A percentile compares a stretch with the other conserved stretches of the same genome.
phyloP scores from a whole-genome alignment of 2,888 invertebrate species.

The Camponotus fellah region DNA sequence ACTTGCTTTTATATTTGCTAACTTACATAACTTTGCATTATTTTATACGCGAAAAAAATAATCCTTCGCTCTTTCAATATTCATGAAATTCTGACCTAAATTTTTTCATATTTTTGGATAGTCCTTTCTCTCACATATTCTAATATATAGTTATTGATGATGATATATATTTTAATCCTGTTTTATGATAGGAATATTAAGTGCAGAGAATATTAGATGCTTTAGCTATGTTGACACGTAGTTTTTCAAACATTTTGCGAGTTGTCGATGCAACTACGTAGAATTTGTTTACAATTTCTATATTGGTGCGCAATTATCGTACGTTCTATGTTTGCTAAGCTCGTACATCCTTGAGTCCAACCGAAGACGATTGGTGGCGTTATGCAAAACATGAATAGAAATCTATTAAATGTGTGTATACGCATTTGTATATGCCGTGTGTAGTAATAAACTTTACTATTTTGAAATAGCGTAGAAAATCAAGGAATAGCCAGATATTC shows the following conservation, averaged over 20 bases:
- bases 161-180: not conserved
- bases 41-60: not conserved
- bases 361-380: conserved; percentile 4
- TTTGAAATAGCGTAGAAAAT: conserved; percentile 17
- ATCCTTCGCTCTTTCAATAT: not conserved
- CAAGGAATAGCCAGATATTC: not conserved
- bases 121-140: not conserved
- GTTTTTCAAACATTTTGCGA: conserved; percentile 38
- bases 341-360: conserved; percentile 36
- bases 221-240: conserved; percentile 19
- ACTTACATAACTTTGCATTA: not conserved
- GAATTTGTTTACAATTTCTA: conserved; percentile 41
- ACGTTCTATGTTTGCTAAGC: conserved; percentile 29
- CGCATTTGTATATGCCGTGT: not conserved
- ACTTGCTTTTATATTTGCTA: not conserved
- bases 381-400: conserved; percentile 42
- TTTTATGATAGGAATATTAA: conserved; percentile 10
- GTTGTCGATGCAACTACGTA: conserved; percentile 2
- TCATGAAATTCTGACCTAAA: not conserved
- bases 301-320: conserved; percentile 32
- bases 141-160: not conserved
- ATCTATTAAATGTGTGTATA: conserved; percentile 15
- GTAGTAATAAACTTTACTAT: not conserved
- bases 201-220: not conserved
- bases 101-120: not conserved